phyloP scores from a whole-genome alignment of 1,140 invertebrate genomes.

The Muscidifurax raptorellus region DNA sequence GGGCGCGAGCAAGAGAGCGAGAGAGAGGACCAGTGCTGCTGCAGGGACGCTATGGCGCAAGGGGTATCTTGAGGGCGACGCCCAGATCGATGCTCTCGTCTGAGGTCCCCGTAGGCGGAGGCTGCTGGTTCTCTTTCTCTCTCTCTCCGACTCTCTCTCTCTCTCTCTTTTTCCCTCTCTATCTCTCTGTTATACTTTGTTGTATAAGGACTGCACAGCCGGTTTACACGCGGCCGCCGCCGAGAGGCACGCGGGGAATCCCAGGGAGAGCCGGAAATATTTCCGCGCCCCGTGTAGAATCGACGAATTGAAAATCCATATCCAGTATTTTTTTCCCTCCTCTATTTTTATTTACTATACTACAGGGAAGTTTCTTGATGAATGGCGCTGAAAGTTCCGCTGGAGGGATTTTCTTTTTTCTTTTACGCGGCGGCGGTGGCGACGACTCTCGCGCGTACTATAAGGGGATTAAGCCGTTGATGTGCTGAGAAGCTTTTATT shows the following conservation, averaged over 20 bases:
- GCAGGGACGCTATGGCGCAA: conserved; percentile 5
- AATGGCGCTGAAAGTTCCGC: neutral
- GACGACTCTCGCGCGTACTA: too few relatives aligned
- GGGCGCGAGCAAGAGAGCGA: conserved; percentile 4
- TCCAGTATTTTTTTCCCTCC: too few relatives aligned
- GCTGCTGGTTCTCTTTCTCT: conserved; percentile 54
- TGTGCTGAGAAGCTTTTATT: neutral
- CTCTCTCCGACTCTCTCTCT: conserved; percentile 35
- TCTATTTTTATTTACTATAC: too few relatives aligned
- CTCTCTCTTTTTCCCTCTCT: conserved; percentile 13
- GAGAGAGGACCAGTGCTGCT: conserved; percentile 31
- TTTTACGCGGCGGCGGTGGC: too few relatives aligned
- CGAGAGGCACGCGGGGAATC: neutral
- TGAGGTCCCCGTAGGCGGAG: conserved; percentile 66
- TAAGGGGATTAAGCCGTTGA: neutral
- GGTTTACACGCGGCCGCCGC: neutral
- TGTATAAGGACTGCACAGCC: neutral
- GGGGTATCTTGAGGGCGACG: conserved; percentile 68
- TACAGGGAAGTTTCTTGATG: neutral
- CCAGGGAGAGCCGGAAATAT: neutral
- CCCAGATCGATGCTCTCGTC: conserved; percentile 70
- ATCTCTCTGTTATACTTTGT: neutral
- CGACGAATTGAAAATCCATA: conserved; percentile 13
- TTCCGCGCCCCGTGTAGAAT: neutral
- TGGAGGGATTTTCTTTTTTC: neutral